Evolutionary conservation across 2,797 vertebrate species (phyloP), one percentile per base, ranked within the genome.

Genomic region (Echeneis naucrates): DNA sequence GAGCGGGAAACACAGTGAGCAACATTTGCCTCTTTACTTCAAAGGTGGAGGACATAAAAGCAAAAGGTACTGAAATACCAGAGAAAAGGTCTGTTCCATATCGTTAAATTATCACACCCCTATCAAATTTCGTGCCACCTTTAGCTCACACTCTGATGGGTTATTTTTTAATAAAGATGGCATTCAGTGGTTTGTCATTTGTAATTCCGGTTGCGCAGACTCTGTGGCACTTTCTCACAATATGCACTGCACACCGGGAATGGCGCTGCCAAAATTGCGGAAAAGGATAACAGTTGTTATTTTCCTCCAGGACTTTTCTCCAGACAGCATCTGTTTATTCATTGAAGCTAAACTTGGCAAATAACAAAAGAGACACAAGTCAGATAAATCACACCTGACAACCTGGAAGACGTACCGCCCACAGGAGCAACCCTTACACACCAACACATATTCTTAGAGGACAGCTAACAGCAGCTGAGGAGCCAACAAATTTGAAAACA

Each of bases 21-120:
- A 51, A 55, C 21, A 2, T 70, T 67, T 44, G 52, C 37, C 45
- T 52, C 50, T 55, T 62, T 76, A 21, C 64, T 7, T 21, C 63
- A 35, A 52, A 72, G 40, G 45, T 54, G 38, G 9, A 42, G 11
- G 23, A 47, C 44, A 30, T 2, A 27, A 8, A 45, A 21, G 6
- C 6, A 35, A 32, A 19, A 19, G n/a, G 8, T 10, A n/a, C 19
- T 35, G 24, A 7, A 23, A 27, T 14, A 26, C 48, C 13, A 68
- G 47, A 44, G 1, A 14, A 8, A 40, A 40, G 16, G 19, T 2
- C 42, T n/a, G 17, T n/a, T 44, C 19, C 40, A 44, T 7, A 42
- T 8, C n/a, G 19, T n/a, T 44, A 8, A 44, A 44, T n/a, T n/a
- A 9, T 33, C 9, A 33, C 8, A 33, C 5, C 32, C 9, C 32